phyloP scores from a whole-genome alignment of 2,888 invertebrate genomes.

The Xylophagus ater region DNA sequence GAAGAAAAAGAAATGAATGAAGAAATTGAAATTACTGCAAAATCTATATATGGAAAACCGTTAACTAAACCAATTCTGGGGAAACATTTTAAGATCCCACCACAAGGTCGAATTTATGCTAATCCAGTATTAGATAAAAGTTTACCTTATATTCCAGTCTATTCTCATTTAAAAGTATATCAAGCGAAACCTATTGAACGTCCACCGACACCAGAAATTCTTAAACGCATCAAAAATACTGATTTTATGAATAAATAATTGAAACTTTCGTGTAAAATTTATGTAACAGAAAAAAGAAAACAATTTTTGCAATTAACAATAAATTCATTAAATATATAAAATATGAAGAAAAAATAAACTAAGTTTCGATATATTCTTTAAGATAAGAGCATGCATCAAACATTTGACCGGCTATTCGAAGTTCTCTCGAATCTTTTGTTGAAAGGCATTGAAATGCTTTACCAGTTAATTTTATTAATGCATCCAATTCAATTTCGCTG shows the following conservation, averaged over 20 bases:
- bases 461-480: conserved; percentile 36
- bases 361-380: conserved; percentile 16
- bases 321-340: too few species aligned
- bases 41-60: conserved; percentile 44
- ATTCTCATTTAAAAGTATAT: conserved; percentile 53
- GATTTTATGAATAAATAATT: conserved; percentile 3
- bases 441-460: conserved; percentile 38
- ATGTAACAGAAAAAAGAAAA: too few species aligned
- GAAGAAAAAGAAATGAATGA: conserved; percentile 33
- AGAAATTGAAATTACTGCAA: conserved; percentile 35
- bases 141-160: conserved; percentile 55
- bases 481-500: conserved; percentile 29
- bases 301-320: too few species aligned
- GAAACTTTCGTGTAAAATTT: background rate
- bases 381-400: conserved; percentile 40
- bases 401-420: conserved; percentile 41
- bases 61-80: conserved; percentile 49
- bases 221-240: conserved; percentile 33
- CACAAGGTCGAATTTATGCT: conserved; percentile 41
- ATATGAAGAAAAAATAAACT: background rate
- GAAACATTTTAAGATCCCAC: conserved; percentile 45
- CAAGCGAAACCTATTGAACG: conserved; percentile 45
- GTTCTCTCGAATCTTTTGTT: conserved; percentile 32
- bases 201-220: conserved; percentile 45
- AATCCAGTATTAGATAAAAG: conserved; percentile 49